Percentiles rank a stretch among this genome's conserved stretches.
Conservation (phyloP, 2,888 invertebrate genomes). For the Aphodius granarius region DNA sequence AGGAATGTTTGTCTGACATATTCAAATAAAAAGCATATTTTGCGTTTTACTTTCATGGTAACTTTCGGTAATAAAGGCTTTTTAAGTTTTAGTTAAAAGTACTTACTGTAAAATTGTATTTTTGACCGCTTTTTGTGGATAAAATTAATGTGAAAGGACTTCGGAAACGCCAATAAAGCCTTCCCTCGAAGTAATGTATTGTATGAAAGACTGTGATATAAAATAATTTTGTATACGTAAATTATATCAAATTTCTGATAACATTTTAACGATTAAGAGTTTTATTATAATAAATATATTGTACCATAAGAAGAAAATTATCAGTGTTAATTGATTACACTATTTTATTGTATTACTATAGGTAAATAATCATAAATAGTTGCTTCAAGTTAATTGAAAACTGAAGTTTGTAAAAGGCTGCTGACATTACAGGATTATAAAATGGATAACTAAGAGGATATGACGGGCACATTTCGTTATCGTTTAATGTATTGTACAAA, state of each 20-base stretch:
- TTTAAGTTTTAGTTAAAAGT: no score
- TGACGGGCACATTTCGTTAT: not conserved
- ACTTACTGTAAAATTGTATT: no score
- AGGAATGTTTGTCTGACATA: no score
- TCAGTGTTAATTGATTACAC: not conserved
- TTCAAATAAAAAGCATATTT: no score
- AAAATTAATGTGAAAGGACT: no score
- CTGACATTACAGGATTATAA: constrained; percentile 11
- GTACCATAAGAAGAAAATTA: no score
- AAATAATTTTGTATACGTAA: not conserved
- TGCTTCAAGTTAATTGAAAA: not conserved
- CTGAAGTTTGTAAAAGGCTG: constrained; percentile 2
- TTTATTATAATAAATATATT: no score
- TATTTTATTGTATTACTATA: not conserved
- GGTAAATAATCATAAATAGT: not conserved
- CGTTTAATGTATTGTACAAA: not conserved
- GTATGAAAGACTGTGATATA: not conserved
- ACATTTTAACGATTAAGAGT: not conserved
- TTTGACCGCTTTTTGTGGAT: no score
- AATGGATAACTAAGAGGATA: not conserved
- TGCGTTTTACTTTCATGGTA: no score
- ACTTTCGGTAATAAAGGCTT: no score
- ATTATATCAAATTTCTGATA: not conserved
- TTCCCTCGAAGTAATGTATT: not conserved
- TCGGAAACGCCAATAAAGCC: not conserved